phyloP scores from a whole-genome alignment of 2,888 invertebrate genomes.

The Conomelus anceps region DNA sequence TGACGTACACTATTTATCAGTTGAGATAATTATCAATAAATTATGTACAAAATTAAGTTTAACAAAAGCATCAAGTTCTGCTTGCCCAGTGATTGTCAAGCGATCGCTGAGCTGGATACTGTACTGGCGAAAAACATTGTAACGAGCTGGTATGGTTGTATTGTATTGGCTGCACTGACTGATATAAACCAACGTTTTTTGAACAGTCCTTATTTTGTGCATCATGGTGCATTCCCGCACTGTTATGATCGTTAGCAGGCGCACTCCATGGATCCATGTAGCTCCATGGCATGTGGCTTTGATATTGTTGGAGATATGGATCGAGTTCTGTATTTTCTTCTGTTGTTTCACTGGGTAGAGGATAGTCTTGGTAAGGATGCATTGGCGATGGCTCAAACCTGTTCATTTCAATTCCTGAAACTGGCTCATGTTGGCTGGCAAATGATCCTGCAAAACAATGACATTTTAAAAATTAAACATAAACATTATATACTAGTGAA shows the following conservation, averaged over 20 bases:
- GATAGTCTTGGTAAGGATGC: neutral
- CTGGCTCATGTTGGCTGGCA: neutral
- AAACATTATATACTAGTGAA: neutral
- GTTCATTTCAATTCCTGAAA: neutral
- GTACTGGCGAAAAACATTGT: neutral
- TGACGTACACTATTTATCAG: too few species aligned
- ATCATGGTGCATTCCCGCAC: neutral
- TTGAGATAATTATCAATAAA: too few species aligned
- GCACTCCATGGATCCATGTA: neutral
- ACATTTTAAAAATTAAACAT: neutral
- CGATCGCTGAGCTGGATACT: neutral
- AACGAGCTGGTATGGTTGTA: neutral
- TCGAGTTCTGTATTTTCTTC: neutral
- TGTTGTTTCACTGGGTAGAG: neutral
- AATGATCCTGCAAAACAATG: neutral
- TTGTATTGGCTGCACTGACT: neutral
- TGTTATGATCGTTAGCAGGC: neutral
- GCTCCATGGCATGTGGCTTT: neutral
- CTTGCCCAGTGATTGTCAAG: neutral
- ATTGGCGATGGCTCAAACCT: neutral
- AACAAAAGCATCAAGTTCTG: neutral
- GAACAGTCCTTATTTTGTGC: neutral
- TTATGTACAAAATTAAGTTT: too few species aligned
- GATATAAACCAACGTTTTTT: neutral
- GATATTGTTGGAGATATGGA: neutral